phyloP scores from a whole-genome alignment of 1,140 invertebrate species.

The Drosophila willistoni region DNA sequence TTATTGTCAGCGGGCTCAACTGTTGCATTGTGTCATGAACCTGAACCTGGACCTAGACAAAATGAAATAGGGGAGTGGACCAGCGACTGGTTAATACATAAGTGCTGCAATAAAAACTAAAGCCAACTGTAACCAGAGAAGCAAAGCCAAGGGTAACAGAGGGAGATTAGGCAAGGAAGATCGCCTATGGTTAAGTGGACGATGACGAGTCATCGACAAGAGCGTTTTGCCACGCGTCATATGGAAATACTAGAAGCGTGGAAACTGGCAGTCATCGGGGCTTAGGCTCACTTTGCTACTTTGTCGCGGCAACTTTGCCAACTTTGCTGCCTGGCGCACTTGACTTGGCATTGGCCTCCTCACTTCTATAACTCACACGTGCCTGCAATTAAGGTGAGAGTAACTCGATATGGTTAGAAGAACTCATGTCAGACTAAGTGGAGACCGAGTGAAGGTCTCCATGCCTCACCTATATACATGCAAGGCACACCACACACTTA shows the following conservation, averaged over 20 bases:
- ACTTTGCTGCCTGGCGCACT: constrained; percentile 48
- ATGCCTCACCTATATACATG: neutral
- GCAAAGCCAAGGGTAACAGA: constrained; percentile 7
- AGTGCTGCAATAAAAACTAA: constrained; percentile 70
- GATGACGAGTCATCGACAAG: constrained; percentile 12
- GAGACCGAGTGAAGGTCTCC: neutral
- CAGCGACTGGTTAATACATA: constrained; percentile 26
- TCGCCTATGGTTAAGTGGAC: constrained; percentile 48
- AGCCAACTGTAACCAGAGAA: constrained; percentile 63
- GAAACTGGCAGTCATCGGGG: constrained; percentile 52
- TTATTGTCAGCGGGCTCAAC: constrained; percentile 49
- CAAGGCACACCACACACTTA: neutral
- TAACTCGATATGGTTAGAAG: constrained; percentile 64
- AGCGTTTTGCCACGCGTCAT: constrained; percentile 37
- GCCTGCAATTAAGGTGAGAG: constrained; percentile 75
- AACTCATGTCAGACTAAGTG: neutral
- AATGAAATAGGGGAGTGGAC: constrained; percentile 1
- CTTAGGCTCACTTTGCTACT: constrained; percentile 59
- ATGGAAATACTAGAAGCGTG: constrained; percentile 55
- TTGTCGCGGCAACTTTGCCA: constrained; percentile 33
- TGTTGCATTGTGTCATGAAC: constrained; percentile 54
- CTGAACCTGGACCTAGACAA: neutral
- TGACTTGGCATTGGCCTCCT: constrained; percentile 44
- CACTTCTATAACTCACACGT: constrained; percentile 60
- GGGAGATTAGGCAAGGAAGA: constrained; percentile 18